Base-by-base conservation (phyloP, 2,113 vertebrate species). In the Cavia porcellus region DNA sequence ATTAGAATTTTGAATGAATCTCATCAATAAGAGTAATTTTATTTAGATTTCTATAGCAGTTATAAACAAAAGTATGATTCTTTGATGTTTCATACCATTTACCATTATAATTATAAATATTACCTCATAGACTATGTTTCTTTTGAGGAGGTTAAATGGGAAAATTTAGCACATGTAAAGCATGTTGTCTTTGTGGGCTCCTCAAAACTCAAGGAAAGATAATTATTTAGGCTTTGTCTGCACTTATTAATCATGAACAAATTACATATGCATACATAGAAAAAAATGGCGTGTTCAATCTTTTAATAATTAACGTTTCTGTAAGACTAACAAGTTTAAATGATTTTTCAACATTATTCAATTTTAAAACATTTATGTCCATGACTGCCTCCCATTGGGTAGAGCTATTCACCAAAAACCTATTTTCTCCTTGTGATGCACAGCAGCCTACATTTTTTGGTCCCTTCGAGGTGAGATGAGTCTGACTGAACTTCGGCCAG, bases 1-100 rank as follows among this genome's bases (percentile, higher is more conserved):
- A n/a, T n/a, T 94, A 74, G 92, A 94, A 0, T 50, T 89, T 42
- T 35, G 30, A 94, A 86, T 22, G 20, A 68, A 66, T 84, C 90
- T 92, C 32, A 83, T 94, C 75, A 92, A 19, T 82, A 79, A 74
- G 7, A 7, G 20, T 64, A 59, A 32, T 68, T 93, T 88, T 66
- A 64, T 68, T 82, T 70, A 90, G 14, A 17, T 83, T 75, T 74
- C 32, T 81, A 32, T 87, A 95, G 8, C 13, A 62, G 12, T 82
- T 55, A 70, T 32, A 81, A 90, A 86, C 79, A 30, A 57, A 72
- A 75, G 17, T 86, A 72, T 50, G 86, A 45, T 62, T 80, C 6
- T 82, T 81, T 93, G 15, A 42, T 61, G 12, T 50, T 84, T 64
- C 82, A 59, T 79, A 90, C 3, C 66, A 47, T 59, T 59, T 93